Percentiles rank a stretch among this genome's conserved stretches.
phyloP scores from a whole-genome alignment of 1,140 invertebrate species.

The Drosophila quadrilineata region DNA sequence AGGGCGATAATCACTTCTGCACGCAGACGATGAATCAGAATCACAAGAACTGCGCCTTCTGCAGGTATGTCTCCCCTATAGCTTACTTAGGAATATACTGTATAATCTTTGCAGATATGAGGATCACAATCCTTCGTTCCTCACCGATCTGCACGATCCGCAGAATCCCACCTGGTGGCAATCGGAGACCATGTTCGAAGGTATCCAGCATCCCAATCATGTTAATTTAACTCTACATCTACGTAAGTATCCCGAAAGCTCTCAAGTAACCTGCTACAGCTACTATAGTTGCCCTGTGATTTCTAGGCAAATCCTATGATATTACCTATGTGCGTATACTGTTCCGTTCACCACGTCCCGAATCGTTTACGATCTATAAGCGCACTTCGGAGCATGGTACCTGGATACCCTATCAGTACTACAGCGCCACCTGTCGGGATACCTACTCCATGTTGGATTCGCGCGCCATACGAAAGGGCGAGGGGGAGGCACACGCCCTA shows the following conservation, averaged over 20 bases:
- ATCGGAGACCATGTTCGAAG: constrained; percentile 97
- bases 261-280: neutral
- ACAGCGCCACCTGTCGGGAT: constrained; percentile 94
- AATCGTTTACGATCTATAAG: constrained; percentile 98
- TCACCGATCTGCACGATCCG: constrained; percentile 95
- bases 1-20: constrained; percentile 90
- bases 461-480: constrained; percentile 85
- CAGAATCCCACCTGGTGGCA: constrained; percentile 99
- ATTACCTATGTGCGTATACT: constrained; percentile 97
- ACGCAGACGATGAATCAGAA: constrained; percentile 89
- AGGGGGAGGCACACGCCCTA: constrained; percentile 92
- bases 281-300: neutral
- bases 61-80: constrained; percentile 78
- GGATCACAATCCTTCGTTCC: constrained; percentile 82
- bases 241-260: constrained; percentile 83
- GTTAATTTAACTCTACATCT: constrained; percentile 96
- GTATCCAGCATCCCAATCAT: constrained; percentile 92
- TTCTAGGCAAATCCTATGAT: constrained; percentile 95
- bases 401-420: constrained; percentile 99
- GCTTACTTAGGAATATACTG: neutral
- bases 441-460: constrained; percentile 93
- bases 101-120: constrained; percentile 29
- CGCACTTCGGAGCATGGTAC: constrained; percentile 88
- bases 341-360: constrained; percentile 96
- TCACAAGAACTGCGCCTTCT: constrained; percentile 83